A percentile compares a stretch with the other conserved stretches of the same genome.
Evolutionary conservation across 2,888 invertebrate species (phyloP).

Genomic region (Calameuta idolon): DNA sequence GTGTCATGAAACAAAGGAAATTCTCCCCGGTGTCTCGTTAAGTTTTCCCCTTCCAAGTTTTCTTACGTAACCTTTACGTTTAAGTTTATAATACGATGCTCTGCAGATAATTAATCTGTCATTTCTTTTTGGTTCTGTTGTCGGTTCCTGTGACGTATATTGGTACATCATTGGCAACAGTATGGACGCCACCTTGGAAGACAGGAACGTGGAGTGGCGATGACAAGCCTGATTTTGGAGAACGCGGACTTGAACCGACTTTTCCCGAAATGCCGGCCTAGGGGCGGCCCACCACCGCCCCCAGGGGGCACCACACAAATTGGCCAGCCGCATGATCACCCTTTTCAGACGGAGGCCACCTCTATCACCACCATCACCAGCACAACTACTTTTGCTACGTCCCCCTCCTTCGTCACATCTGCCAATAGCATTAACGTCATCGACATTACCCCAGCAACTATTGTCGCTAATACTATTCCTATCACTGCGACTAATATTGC

Average conservation of each 20-base stretch:
- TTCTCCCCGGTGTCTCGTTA: background rate
- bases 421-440: constrained; percentile 20
- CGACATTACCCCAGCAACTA: constrained; percentile 34
- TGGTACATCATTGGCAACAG: constrained; percentile 27
- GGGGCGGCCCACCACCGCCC: constrained; percentile 60
- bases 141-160: background rate
- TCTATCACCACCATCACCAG: constrained; percentile 38
- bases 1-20: background rate
- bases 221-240: constrained; percentile 67
- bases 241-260: constrained; percentile 66
- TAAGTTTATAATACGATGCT: background rate
- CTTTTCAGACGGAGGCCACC: constrained; percentile 27
- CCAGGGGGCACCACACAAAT: constrained; percentile 55
- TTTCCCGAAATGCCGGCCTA: constrained; percentile 67
- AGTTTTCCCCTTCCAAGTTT: background rate
- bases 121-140: background rate
- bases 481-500: background rate
- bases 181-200: constrained; percentile 57
- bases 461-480: constrained; percentile 18
- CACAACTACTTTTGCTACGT: constrained; percentile 23
- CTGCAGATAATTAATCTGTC: background rate
- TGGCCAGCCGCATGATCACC: constrained; percentile 62
- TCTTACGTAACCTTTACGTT: background rate
- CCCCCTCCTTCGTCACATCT: constrained; percentile 25
- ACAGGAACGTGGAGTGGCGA: constrained; percentile 61